A percentile compares a stretch with the other conserved stretches of the same genome.
Conservation (phyloP, 2,888 invertebrate genomes). For the Coelopa pilipes region DNA sequence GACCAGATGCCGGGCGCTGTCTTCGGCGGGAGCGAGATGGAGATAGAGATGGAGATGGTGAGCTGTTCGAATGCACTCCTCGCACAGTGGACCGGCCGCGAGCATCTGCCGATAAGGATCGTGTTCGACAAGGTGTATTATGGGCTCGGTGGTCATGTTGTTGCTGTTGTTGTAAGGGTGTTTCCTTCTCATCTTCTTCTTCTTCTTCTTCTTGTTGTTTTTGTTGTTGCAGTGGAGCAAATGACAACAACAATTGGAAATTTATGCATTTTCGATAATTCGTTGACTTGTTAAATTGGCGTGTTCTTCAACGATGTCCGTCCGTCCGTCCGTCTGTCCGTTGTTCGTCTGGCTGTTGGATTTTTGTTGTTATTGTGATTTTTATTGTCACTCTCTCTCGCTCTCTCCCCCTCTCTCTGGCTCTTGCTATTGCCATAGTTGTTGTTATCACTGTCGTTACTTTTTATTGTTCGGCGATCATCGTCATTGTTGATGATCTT, state of each 20-base stretch:
- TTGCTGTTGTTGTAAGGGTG: constrained; percentile 37
- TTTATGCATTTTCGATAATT: constrained; percentile 66
- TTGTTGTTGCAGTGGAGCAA: constrained; percentile 13
- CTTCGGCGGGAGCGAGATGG: no score
- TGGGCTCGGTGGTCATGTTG: constrained; percentile 57
- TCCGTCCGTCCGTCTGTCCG: constrained; percentile 25
- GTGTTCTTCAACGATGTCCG: no score
- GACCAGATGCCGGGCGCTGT: no score
- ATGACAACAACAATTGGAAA: constrained; percentile 53
- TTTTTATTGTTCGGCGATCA: no score
- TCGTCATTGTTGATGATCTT: constrained; percentile 30
- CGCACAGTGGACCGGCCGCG: constrained; percentile 26
- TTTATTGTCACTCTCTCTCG: no score
- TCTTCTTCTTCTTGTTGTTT: no score
- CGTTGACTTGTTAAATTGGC: constrained; percentile 67
- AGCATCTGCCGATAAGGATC: constrained; percentile 63
- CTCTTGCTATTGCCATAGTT: no score
- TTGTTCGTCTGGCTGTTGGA: neutral
- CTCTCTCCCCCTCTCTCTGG: no score
- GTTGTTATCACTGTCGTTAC: no score
- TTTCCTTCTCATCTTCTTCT: constrained; percentile 32
- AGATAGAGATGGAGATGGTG: no score
- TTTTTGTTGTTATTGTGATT: neutral
- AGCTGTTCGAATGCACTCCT: neutral
- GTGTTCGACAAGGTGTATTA: constrained; percentile 68